Evolutionary conservation across 2,113 vertebrate species (phyloP), one percentile per base, ranked within the genome.

Genomic region (Nestor notabilis): DNA sequence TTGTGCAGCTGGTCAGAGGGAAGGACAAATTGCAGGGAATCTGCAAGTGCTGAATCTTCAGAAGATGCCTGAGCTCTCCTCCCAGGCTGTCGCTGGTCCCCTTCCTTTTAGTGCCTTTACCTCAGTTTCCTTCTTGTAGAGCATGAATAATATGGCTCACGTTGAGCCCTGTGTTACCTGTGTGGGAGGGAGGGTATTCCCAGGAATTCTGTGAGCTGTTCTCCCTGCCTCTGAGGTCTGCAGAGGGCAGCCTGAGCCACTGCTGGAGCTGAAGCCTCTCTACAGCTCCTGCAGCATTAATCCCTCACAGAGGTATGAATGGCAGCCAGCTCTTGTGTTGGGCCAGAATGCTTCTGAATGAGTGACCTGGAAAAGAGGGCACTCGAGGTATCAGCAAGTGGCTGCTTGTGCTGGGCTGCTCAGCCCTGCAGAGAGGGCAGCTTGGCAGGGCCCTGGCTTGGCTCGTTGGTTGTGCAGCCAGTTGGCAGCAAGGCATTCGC

Each of bases 161-260:
- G 2, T 19, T 31, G 72, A 68, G 23, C 61, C 17, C 31, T 4
- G 53, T 1, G 12, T 52, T 44, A 13, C 17, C 47, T 41, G 33
- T 33, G n/a, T 13, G 39, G 75, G 75, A 69, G 53, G 20, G 68
- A 69, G 39, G 11, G n/a, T n/a, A n/a, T n/a, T 39, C n/a, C 29
- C 13, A 14, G 55, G 55, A 58, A 58, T 70, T 47, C 53, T 74
- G 66, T 66, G 74, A 85, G 74, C 27, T 46, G 52, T 33, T 63
- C 20, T 78, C 31, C 13, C 20, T 68, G 60, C 78, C 35, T 68
- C 15, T 2, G 3, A 55, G 35, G 53, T 75, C 93, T 91, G 89
- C 89, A 91, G 89, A 80, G 84, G 93, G 80, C 89, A 94, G 74
- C 75, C 66, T 83, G 79, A 69, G 61, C 61, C 84, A 53, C 31